Evolutionary conservation across 2,888 invertebrate genomes (phyloP).

Genomic region (Agrotis puta): DNA sequence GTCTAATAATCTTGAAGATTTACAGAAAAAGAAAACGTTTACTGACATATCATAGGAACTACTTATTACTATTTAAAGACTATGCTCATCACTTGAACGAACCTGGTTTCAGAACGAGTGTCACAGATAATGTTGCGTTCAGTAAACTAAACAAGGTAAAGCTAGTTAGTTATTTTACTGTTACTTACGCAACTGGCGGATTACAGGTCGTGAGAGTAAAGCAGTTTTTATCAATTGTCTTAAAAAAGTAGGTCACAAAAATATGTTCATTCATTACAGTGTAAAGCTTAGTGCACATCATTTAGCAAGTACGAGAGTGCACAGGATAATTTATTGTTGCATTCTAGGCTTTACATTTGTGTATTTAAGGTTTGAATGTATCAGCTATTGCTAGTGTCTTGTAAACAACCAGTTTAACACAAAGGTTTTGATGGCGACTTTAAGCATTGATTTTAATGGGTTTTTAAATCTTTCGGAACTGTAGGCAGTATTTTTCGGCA

Average conservation of each 20-base stretch:
- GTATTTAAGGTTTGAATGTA: background rate
- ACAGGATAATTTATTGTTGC: background rate
- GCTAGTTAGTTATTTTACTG: conserved; percentile 23
- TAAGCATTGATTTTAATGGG: background rate
- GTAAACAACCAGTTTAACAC: conserved; percentile 1
- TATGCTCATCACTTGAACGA: conserved; percentile 1
- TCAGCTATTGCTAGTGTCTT: background rate
- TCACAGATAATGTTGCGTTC: conserved; percentile 35
- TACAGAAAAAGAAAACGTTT: background rate
- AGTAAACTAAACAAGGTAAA: conserved; percentile 33
- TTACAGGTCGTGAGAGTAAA: conserved; percentile 48
- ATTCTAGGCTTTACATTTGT: background rate
- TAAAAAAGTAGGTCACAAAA: conserved; percentile 36
- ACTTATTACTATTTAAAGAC: background rate
- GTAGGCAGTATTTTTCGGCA: background rate
- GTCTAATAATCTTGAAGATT: background rate
- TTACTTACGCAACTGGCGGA: conserved; percentile 37
- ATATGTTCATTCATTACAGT: conserved; percentile 23
- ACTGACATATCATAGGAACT: background rate
- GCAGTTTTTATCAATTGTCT: conserved; percentile 43
- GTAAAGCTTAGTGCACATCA: conserved; percentile 9
- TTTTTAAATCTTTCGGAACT: background rate
- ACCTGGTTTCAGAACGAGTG: conserved; percentile 51
- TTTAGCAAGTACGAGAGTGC: conserved; percentile 6
- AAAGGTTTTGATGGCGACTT: background rate